Percentiles rank a stretch among this genome's conserved stretches.
Evolutionary conservation across 2,797 vertebrate genomes (phyloP).

Genomic region (Sebastes vulpes): DNA sequence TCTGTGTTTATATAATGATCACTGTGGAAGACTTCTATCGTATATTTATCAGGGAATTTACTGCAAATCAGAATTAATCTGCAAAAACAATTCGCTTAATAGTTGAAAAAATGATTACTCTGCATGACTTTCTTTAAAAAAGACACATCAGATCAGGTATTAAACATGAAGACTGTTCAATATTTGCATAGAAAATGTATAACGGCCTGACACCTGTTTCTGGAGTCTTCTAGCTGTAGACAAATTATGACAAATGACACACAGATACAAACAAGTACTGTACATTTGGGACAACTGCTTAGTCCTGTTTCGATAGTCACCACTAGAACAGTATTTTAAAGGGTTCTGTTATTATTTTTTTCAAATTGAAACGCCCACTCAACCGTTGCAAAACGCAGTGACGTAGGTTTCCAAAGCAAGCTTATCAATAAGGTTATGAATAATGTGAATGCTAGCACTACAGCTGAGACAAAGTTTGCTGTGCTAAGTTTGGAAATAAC

Average conservation of each 20-base stretch:
- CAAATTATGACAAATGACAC: constrained; percentile 3
- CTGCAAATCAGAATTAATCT: constrained; percentile 1
- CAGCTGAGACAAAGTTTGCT: too few relatives aligned
- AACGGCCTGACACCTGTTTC: not conserved
- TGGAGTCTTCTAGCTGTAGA: not conserved
- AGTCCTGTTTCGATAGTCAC: constrained; percentile 22
- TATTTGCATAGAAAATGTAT: constrained; percentile 24
- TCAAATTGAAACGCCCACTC: too few relatives aligned
- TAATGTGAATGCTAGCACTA: too few relatives aligned
- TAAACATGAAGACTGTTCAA: constrained; percentile 4
- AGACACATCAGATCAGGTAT: not conserved
- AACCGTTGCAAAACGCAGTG: too few relatives aligned
- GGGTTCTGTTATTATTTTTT: too few relatives aligned
- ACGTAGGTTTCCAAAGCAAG: too few relatives aligned
- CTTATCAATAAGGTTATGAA: too few relatives aligned
- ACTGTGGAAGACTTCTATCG: not conserved
- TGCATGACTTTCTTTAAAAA: not conserved
- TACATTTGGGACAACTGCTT: constrained; percentile 3
- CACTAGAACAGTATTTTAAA: constrained; percentile 5
- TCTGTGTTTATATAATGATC: constrained; percentile 12
- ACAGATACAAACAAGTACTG: constrained; percentile 16
- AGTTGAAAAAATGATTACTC: not conserved
- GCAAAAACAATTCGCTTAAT: not conserved
- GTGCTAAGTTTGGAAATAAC: too few relatives aligned
- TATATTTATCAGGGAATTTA: not conserved